These are phyloP conservation scores for Thomomys bottae DNA, from an alignment of 2,113 vertebrate genomes.

Conservation along the genomic window DNA sequence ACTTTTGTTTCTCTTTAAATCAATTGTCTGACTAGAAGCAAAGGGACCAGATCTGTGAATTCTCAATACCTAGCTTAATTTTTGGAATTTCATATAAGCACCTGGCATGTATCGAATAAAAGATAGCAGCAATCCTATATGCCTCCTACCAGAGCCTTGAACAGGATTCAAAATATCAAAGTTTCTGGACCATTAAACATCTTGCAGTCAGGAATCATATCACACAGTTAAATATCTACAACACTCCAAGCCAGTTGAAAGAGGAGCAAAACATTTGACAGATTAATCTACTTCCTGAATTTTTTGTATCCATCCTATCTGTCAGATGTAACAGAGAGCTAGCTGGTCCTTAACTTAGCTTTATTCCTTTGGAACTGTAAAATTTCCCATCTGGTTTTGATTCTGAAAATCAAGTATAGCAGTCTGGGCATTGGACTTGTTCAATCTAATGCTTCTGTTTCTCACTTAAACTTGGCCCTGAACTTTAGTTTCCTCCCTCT, in stretches of 20 bases:
- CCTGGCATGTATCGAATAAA: neutral
- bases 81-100: neutral
- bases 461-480: neutral
- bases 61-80: neutral
- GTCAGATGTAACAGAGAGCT: conserved; percentile 25
- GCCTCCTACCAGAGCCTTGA: neutral
- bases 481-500: neutral
- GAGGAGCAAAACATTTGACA: neutral
- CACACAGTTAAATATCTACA: neutral
- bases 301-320: neutral
- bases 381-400: neutral
- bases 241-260: neutral
- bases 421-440: neutral
- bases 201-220: neutral
- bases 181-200: neutral
- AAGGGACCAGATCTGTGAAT: neutral
- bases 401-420: conserved; percentile 42
- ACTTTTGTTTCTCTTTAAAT: neutral
- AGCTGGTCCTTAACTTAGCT: neutral
- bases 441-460: conserved; percentile 29
- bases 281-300: neutral
- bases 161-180: neutral
- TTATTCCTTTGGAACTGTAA: neutral
- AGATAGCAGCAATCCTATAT: neutral
- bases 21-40: neutral